Evolutionary conservation across 2,113 vertebrate species (phyloP).

Genomic region (Dendropsophus ebraccatus): DNA sequence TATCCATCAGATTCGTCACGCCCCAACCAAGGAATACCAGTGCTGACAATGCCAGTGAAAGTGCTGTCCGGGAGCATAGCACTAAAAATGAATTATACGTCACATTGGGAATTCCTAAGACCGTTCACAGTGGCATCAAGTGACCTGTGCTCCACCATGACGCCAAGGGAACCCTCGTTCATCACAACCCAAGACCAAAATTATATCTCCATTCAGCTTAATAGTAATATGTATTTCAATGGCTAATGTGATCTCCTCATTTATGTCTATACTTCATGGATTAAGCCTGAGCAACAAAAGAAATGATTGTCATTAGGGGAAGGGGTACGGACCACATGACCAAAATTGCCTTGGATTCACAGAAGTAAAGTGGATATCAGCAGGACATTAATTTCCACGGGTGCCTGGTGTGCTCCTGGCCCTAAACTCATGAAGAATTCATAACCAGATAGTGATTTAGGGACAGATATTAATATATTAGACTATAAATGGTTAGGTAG

Average conservation of each 20-base stretch:
- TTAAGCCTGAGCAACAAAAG: conserved; percentile 6
- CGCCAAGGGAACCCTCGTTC: not conserved
- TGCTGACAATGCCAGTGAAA: conserved; percentile 37
- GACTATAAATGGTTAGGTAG: not conserved
- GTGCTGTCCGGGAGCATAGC: conserved; percentile 7
- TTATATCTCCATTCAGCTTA: not conserved
- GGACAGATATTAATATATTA: not conserved
- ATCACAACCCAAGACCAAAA: not conserved
- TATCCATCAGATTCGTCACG: conserved; percentile 44
- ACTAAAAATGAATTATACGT: conserved; percentile 55
- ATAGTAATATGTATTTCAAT: not conserved
- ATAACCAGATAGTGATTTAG: conserved; percentile 10
- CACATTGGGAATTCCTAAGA: conserved; percentile 41
- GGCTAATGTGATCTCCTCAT: conserved; percentile 6
- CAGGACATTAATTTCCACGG: conserved; percentile 2
- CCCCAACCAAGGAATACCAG: conserved; percentile 22
- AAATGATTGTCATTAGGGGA: not conserved
- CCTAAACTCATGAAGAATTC: conserved; percentile 16
- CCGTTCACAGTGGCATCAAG: conserved; percentile 16
- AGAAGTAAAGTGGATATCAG: conserved; percentile 10
- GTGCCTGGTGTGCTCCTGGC: conserved; percentile 3
- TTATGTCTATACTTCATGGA: not conserved
- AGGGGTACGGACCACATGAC: not conserved
- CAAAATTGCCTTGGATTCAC: conserved; percentile 13
- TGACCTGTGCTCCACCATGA: conserved; percentile 47